Evolutionary conservation across 2,888 invertebrate genomes (phyloP), one percentile per base, ranked within the genome.

Genomic region (Ophion ellenae): DNA sequence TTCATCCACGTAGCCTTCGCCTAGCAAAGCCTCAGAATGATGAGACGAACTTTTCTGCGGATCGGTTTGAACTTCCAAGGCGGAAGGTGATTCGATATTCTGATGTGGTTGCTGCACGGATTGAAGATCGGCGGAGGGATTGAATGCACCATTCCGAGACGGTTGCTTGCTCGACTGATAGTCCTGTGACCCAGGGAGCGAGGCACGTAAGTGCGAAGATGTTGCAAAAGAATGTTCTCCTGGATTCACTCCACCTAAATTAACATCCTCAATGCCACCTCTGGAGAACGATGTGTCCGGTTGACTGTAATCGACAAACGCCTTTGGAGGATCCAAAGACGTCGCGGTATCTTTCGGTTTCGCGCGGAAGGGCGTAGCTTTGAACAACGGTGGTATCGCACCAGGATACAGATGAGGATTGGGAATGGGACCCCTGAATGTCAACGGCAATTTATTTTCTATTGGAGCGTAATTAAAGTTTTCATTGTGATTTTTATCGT

Each of bases 401-500:
- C 95, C 95, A 69, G 95, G 94, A 89, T 96, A 96, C 57, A 97
- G 92, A 91, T 96, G 96, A 0, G 97, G 96, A 88, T 96, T 94
- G 5, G 96, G 96, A 78, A 97, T 95, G 2, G 96, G 96, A 88
- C 94, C 95, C 45, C 84, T 85, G 28, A 84, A 74, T 36, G 11
- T 24, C 61, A 24, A 24, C 10, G 82, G 83, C 28, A 69, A 83
- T 64, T 83, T 71, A 45, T 70, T 81, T 57, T 85, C 75, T 61
- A 77, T 79, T n/a, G 73, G 71, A 14, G 83, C 69, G 53, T 78
- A 24, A 85, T 87, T 84, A 75, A 85, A 17, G 81, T 85, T 70
- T 83, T 88, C 28, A 69, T 83, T 67, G 32, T 85, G 5, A 83
- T 67, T 76, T 67, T 70, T 14, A 5, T 69, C 64, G 53, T 81